Conservation (phyloP, 2,797 vertebrate genomes). For the Okamejei kenojei region DNA sequence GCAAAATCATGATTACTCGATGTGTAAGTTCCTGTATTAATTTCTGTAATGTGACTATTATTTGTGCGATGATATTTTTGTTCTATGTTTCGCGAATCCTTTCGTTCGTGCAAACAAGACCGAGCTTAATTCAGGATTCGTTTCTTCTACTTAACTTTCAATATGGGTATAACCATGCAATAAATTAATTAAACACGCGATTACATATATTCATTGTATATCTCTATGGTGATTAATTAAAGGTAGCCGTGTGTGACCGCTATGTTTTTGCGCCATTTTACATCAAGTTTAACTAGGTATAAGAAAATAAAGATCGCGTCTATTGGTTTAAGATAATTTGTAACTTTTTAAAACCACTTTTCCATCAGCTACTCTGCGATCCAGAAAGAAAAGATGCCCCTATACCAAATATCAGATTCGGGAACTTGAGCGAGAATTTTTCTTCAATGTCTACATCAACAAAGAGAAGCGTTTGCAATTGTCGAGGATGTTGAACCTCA, state of each 20-base stretch:
- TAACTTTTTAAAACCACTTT: conserved; percentile 40
- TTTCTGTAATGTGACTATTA: not conserved
- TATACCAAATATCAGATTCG: conserved; percentile 98
- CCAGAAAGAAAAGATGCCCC: conserved; percentile 94
- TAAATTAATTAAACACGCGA: not conserved
- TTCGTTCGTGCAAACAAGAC: not conserved
- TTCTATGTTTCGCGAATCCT: not conserved
- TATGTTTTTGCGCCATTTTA: not conserved
- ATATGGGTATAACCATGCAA: not conserved
- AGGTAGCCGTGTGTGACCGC: too few relatives aligned
- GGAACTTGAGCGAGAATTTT: conserved; percentile 99
- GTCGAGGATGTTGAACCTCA: conserved; percentile 92
- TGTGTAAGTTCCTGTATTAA: not conserved
- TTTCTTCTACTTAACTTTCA: not conserved
- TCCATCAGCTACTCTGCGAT: conserved; percentile 75
- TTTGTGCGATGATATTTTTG: not conserved
- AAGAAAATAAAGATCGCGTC: not conserved
- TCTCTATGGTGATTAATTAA: not conserved
- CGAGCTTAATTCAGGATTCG: not conserved
- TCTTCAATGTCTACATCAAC: conserved; percentile 99
- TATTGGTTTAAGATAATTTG: not conserved
- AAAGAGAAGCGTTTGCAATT: conserved; percentile 96
- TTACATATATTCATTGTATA: not conserved
- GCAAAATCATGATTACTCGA: not conserved
- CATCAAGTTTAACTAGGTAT: not conserved